Evolutionary conservation across 2,113 vertebrate genomes (phyloP), one percentile per base, ranked within the genome.

Genomic region (Cercocebus atys): DNA sequence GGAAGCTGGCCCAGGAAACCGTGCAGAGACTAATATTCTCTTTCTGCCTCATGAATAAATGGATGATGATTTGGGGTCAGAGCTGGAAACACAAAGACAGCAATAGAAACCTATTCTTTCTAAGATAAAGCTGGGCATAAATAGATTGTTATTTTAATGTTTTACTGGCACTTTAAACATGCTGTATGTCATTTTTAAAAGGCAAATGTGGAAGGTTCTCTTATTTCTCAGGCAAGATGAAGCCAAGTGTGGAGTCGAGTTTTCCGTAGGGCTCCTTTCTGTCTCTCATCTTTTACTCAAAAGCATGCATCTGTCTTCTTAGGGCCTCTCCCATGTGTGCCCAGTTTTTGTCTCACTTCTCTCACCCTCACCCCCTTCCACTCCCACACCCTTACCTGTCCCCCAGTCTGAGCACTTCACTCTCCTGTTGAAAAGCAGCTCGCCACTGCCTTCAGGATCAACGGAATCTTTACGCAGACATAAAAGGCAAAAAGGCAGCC

Each of bases 351-450:
- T 22, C 35, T 32, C 80, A 12, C 45, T 35, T 43, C 18, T 55
- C 3, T 2, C 2, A 2, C 38, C 14, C n/a, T 20, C 2, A 0
- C 27, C n/a, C 23, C 8, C 17, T 45, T 4, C 7, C 0, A 1
- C 27, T 13, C 3, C 38, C 57, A 52, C 0, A 1, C 30, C 68
- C 57, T 25, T 35, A 3, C 5, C 32, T 8, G 2, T 16, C 7
- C 38, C 27, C 30, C 16, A 4, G 1, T 47, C 47, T 61, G 3
- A 45, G 4, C 64, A 16, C 14, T 23, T 16, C 12, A 14, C 27
- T 52, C 43, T 59, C 16, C 35, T 5, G 5, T 43, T 40, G 47
- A 38, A 57, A 45, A 52, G 2, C 43, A n/a, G 4, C 79, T n/a
- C 14, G 17, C 20, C 14, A 18, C 5, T 12, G 59, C 68, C 25